Evolutionary conservation across 2,797 vertebrate genomes (phyloP).

Genomic region (Macroramphosus scolopax): DNA sequence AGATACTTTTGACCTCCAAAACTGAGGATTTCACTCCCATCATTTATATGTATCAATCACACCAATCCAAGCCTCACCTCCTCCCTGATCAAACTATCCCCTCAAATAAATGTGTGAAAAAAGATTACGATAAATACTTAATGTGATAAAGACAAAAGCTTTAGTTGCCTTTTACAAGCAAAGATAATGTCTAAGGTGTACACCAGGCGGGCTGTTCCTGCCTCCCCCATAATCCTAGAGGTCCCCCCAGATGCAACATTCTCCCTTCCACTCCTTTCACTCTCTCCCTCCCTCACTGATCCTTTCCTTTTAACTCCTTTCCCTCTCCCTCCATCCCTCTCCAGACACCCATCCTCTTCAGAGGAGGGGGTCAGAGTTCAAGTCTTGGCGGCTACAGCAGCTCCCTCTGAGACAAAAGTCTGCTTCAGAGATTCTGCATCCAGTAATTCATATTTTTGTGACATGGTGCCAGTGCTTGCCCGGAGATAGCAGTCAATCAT

Average conservation of each 20-base stretch:
- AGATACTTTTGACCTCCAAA: too few relatives aligned
- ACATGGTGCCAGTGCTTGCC: slow-evolving; percentile 59
- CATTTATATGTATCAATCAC: too few relatives aligned
- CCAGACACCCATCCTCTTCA: slow-evolving; percentile 63
- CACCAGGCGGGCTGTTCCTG: slow-evolving; percentile 30
- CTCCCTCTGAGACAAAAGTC: slow-evolving; percentile 68
- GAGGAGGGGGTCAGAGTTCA: slow-evolving; percentile 63
- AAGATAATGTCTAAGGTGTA: slow-evolving; percentile 7
- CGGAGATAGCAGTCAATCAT: slow-evolving; percentile 34
- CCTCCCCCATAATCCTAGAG: slow-evolving; percentile 43
- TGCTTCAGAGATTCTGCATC: slow-evolving; percentile 56
- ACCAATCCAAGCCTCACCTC: too few relatives aligned
- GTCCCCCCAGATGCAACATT: slow-evolving; percentile 39
- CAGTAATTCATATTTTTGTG: slow-evolving; percentile 57
- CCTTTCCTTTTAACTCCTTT: slow-evolving; percentile 40
- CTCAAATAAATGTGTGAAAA: too few relatives aligned
- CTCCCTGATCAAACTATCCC: too few relatives aligned
- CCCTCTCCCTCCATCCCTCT: slow-evolving; percentile 37
- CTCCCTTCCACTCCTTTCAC: slow-evolving; percentile 32
- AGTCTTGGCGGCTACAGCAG: slow-evolving; percentile 43
- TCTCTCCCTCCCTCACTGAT: slow-evolving; percentile 13
- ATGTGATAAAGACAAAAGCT: slow-evolving; percentile 5
- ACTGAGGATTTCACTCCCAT: too few relatives aligned
- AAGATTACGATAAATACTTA: too few relatives aligned
- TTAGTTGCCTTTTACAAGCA: slow-evolving; percentile 13